Evolutionary conservation across 1,140 invertebrate species (phyloP).

Genomic region (Sarcophaga peregrina): DNA sequence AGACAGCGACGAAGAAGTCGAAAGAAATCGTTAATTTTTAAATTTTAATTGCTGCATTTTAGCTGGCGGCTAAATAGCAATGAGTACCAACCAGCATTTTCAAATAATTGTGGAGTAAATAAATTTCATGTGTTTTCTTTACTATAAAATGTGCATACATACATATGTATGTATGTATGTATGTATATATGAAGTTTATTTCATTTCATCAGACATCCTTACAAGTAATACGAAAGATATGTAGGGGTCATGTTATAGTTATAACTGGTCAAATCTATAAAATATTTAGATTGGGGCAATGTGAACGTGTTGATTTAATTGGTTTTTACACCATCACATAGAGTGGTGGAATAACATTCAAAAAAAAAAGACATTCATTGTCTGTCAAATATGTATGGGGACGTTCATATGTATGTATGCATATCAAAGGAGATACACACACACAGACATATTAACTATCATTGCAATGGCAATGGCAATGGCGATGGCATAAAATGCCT

Average conservation of each 20-base stretch:
- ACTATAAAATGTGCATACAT: too few species aligned
- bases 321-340: constrained; percentile 29
- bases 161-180: neutral
- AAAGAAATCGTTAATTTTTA: constrained; percentile 33
- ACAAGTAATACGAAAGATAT: neutral
- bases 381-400: neutral
- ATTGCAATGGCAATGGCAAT: too few species aligned
- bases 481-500: neutral
- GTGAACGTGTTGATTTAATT: constrained; percentile 38
- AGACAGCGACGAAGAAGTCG: neutral
- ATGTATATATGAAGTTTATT: neutral
- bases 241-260: neutral
- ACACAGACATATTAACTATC: neutral
- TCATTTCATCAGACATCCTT: too few species aligned
- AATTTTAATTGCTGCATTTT: constrained; percentile 41
- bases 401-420: too few species aligned
- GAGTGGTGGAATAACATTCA: neutral
- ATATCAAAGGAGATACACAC: neutral
- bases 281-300: neutral
- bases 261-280: constrained; percentile 17
- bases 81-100: constrained; percentile 1
- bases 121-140: too few species aligned
- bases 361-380: constrained; percentile 22
- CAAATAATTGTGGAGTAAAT: too few species aligned
- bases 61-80: constrained; percentile 14